These are phyloP conservation scores for Gastrophysa polygoni DNA, from an alignment of 2,888 invertebrate genomes.

Conservation along the genomic window DNA sequence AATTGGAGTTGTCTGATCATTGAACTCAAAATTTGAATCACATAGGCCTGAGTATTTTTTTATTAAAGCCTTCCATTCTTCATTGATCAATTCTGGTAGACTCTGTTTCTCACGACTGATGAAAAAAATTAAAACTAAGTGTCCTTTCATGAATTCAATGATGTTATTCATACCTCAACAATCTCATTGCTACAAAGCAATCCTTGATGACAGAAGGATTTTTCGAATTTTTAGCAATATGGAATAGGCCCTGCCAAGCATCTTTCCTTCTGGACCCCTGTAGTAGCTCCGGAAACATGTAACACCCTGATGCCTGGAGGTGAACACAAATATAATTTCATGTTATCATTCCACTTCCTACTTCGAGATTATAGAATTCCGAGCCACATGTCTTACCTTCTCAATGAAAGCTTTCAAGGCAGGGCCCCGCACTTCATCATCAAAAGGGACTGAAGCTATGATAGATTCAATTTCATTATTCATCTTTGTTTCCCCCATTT, in stretches of 20 bases:
- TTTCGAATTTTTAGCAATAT: slow-evolving; percentile 62
- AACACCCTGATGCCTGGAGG: slow-evolving; percentile 62
- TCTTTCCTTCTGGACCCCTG: slow-evolving; percentile 60
- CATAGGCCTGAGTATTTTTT: slow-evolving; percentile 70
- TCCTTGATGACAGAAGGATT: slow-evolving; percentile 58
- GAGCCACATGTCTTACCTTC: no score
- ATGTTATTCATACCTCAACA: slow-evolving; percentile 65
- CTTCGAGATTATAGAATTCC: no score
- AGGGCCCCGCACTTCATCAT: background rate
- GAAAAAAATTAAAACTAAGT: no score
- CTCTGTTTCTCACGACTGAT: slow-evolving; percentile 81
- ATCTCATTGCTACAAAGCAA: slow-evolving; percentile 67
- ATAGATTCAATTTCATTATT: background rate
- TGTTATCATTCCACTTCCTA: no score
- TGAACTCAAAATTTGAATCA: slow-evolving; percentile 55
- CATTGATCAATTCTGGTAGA: slow-evolving; percentile 70
- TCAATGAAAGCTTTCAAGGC: slow-evolving; percentile 2
- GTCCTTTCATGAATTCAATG: no score
- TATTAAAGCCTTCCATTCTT: slow-evolving; percentile 71
- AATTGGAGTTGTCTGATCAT: slow-evolving; percentile 61
- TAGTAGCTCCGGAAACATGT: slow-evolving; percentile 61
- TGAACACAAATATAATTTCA: background rate
- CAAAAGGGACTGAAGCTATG: background rate
- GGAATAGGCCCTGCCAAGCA: slow-evolving; percentile 68
- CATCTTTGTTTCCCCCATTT: background rate